Evolutionary conservation across 2,797 vertebrate species (phyloP).

Genomic region (Melopsittacus undulatus): DNA sequence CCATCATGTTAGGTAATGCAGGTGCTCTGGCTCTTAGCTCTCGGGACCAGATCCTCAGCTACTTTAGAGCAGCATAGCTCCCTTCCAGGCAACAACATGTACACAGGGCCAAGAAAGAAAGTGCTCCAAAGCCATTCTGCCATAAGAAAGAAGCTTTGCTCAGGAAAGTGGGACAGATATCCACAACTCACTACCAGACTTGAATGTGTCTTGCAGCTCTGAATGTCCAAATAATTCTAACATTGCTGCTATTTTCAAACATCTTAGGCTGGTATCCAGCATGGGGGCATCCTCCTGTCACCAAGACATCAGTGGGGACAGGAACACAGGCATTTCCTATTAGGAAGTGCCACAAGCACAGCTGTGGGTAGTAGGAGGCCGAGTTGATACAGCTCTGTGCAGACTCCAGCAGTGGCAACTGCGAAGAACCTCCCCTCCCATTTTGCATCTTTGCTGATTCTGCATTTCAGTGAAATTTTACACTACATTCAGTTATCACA

Average conservation of each 20-base stretch:
- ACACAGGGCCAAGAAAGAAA: background rate
- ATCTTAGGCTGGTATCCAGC: background rate
- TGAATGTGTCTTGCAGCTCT: rapidly evolving
- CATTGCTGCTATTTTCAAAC: background rate
- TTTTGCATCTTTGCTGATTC: background rate
- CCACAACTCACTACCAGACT: background rate
- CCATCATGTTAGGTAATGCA: rapidly evolving
- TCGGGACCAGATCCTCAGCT: background rate
- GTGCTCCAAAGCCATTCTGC: background rate
- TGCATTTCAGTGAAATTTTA: background rate
- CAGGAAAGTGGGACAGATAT: background rate
- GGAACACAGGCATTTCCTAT: background rate
- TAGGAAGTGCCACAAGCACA: background rate
- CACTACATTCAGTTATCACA: background rate
- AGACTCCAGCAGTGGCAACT: background rate
- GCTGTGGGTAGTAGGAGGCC: background rate
- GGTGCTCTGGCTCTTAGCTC: background rate
- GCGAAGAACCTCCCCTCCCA: background rate
- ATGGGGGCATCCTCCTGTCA: rapidly evolving
- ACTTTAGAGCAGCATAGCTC: background rate
- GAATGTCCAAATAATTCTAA: rapidly evolving
- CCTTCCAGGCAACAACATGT: background rate
- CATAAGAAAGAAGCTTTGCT: background rate
- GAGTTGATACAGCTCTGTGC: rapidly evolving
- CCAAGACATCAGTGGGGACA: rapidly evolving